Base-by-base conservation (phyloP, 2,113 vertebrate species). In the Mustelus asterias region DNA sequence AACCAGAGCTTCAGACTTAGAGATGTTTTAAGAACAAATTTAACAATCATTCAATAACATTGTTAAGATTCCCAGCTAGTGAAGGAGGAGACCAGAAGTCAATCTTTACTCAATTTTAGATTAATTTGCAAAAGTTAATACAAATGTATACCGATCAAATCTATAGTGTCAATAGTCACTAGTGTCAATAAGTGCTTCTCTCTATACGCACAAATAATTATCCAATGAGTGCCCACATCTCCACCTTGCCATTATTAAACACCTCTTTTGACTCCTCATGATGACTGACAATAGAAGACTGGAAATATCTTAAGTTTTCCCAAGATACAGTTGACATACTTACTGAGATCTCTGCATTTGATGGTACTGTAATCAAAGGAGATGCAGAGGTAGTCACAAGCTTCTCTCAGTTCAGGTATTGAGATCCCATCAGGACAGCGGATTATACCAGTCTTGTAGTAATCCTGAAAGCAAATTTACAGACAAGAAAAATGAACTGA, bases 321-420 rank as follows among this genome's bases (percentile, higher is more conserved):
- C 13, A 16, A 63, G 26, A 41, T 83, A 37, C 78, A 2, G 41
- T 44, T 37, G 96, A 93, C 37, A 96, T 98, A 99, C 99, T 99
- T 98, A 99, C 99, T 99, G 94, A 99, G 99, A 98, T 99, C 99
- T 98, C 99, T 98, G 98, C 99, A 99, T 98, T 99, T 99, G 97
- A 99, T 99, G 96, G 99, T 99, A 97, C 99, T 99, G 96, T 99
- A 99, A 97, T 99, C 99, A 95, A 99, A 99, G 96, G 99, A 99
- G 97, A 99, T 99, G 97, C 99, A 99, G 97, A 99, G 99, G 98
- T 99, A 99, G 98, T 99, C 99, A 96, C 99, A 99, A 0, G 99
- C 99, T 98, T 99, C 99, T 97, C 99, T 98, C 97, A 99, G 85
- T 96, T 99, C 99, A n/a, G 99, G 99, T 97, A 99, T 99, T 96